These are phyloP conservation scores for Aegotheles bennettii DNA, from an alignment of 2,113 vertebrate genomes.

Conservation along the genomic window DNA sequence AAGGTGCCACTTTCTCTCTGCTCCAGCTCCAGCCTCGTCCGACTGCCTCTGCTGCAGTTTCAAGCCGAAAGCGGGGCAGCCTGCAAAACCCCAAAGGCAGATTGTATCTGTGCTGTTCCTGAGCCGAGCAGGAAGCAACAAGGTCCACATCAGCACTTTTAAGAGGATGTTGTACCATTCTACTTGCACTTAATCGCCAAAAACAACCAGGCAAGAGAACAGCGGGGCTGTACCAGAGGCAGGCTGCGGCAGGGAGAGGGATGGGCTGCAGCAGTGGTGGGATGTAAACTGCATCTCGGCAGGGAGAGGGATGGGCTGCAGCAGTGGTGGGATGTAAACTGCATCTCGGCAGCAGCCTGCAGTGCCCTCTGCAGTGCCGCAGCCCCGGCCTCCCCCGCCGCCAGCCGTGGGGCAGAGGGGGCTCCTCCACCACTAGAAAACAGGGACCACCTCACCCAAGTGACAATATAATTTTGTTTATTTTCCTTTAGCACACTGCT, in stretches of 20 bases:
- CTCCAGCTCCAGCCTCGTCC: neutral
- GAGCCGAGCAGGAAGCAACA: neutral
- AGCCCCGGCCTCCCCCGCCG: fast-evolving
- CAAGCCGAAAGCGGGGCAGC: fast-evolving
- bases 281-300: neutral
- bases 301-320: no score
- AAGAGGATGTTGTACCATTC: neutral
- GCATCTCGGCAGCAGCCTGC: no score
- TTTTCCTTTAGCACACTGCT: constrained; percentile 53
- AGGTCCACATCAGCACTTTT: neutral
- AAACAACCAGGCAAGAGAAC: neutral
- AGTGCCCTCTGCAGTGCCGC: no score
- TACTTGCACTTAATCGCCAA: fast-evolving
- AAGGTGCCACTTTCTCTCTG: neutral
- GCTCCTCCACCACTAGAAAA: neutral
- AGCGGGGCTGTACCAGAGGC: fast-evolving
- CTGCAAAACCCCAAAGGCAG: neutral
- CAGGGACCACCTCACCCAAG: neutral
- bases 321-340: no score
- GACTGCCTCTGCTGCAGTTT: neutral
- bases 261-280: neutral
- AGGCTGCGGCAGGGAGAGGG: neutral
- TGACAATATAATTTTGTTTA: constrained; percentile 61
- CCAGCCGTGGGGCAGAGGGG: neutral
- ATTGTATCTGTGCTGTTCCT: neutral